These are phyloP conservation scores for Phlogophora meticulosa DNA, from an alignment of 2,888 invertebrate genomes.

Conservation along the genomic window DNA sequence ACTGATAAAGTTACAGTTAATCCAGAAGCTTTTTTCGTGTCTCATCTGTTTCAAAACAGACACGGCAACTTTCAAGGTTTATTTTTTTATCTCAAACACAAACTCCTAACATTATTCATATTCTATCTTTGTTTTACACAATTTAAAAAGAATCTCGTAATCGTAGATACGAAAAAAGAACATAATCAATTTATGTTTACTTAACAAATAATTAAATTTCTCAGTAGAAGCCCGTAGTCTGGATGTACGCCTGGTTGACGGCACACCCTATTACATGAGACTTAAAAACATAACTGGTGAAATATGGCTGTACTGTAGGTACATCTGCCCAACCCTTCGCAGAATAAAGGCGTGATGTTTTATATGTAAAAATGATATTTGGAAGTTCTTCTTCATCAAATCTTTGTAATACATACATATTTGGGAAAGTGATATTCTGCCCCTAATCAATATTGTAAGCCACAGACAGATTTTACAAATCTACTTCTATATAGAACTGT, in stretches of 20 bases:
- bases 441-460: background rate
- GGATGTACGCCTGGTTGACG: too few relatives aligned
- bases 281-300: too few relatives aligned
- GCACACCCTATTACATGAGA: too few relatives aligned
- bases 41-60: constrained; percentile 17
- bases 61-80: constrained; percentile 17
- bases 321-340: too few relatives aligned
- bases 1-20: constrained; percentile 37
- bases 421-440: background rate
- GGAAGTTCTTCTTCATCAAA: background rate
- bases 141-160: constrained; percentile 14
- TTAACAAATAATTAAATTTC: too few relatives aligned
- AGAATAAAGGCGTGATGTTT: too few relatives aligned
- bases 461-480: background rate
- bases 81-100: constrained; percentile 21
- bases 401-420: background rate
- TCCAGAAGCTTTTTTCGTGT: constrained; percentile 26
- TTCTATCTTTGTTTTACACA: constrained; percentile 1
- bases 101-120: constrained; percentile 14
- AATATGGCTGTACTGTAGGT: too few relatives aligned
- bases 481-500: constrained; percentile 1
- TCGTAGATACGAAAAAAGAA: background rate
- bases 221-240: too few relatives aligned
- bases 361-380: background rate
- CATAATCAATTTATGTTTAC: background rate